Evolutionary conservation across 2,797 vertebrate genomes (phyloP).

Genomic region (Liparis tanakae): DNA sequence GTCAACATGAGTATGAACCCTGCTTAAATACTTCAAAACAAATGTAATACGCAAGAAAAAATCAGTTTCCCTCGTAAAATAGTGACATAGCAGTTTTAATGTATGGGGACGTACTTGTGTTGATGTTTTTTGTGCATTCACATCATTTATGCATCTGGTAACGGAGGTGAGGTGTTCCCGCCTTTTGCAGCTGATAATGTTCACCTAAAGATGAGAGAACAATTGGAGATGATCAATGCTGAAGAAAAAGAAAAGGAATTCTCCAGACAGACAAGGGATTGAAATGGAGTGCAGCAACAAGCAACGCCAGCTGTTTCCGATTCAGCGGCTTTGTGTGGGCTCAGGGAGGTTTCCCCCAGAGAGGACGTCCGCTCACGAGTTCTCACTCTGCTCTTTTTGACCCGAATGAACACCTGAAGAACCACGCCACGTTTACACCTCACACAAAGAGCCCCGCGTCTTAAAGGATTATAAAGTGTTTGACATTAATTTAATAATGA

Average conservation of each 20-base stretch:
- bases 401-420: slow-evolving; percentile 15
- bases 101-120: background rate
- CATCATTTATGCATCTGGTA: background rate
- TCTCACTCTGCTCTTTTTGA: slow-evolving; percentile 26
- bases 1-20: no score
- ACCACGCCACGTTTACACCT: slow-evolving; percentile 33
- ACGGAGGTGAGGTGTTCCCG: background rate
- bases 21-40: no score
- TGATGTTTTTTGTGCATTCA: no score
- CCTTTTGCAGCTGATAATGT: background rate
- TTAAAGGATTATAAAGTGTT: slow-evolving; percentile 42
- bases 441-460: background rate
- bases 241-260: background rate
- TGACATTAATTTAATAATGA: slow-evolving; percentile 41
- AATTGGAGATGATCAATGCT: background rate
- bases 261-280: background rate
- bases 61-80: background rate
- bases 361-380: slow-evolving; percentile 20
- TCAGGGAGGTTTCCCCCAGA: background rate
- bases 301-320: background rate
- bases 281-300: background rate
- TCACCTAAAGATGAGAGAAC: background rate
- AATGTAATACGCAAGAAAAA: no score
- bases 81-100: background rate
- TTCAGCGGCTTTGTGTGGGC: background rate